Base-by-base conservation (phyloP, 2,113 vertebrate species). In the Osmerus mordax region DNA sequence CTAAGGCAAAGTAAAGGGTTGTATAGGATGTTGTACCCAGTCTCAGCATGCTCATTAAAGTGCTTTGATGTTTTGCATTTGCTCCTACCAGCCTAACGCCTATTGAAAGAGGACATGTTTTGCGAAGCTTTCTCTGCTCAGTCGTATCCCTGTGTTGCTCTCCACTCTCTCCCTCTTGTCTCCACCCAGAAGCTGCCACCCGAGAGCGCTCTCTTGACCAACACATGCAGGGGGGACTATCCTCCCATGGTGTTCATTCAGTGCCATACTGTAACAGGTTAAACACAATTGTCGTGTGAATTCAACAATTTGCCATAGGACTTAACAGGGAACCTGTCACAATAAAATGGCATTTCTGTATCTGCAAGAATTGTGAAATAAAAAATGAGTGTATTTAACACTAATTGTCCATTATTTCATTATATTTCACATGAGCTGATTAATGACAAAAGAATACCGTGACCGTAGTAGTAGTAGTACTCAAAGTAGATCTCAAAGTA, bases 161-260 rank as follows among this genome's bases (percentile, higher is more conserved):
- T 47, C 12, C 18, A 66, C 25, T 29, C 6, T 68, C 47, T 81
- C 73, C 88, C 79, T 86, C 68, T 82, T 59, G 41, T 47, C 80
- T 70, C 83, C 70, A 87, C 94, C 79, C 93, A 95, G 93, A 93
- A 73, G 81, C 86, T 88, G 89, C 88, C 87, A 16, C 67, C 54
- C 56, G 32, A 61, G 4, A 60, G 6, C 36, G 60, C 80, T 86
- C 84, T 86, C 80, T 68, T 29, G 67, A 79, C 68, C 73, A 72
- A 76, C 28, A 65, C 74, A 73, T 76, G 79, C 65, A 71, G 36
- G 41, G 51, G 74, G 86, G 85, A 86, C 87, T 83, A 9, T 90
- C 90, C 92, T 92, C 92, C 87, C 90, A 91, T 90, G 90, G 9
- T 9, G 41, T 47, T 47, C 69, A 56, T 18, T 18, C 54, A 56